Base-by-base conservation (phyloP, 2,888 invertebrate genomes). In the Philaethria dido region DNA sequence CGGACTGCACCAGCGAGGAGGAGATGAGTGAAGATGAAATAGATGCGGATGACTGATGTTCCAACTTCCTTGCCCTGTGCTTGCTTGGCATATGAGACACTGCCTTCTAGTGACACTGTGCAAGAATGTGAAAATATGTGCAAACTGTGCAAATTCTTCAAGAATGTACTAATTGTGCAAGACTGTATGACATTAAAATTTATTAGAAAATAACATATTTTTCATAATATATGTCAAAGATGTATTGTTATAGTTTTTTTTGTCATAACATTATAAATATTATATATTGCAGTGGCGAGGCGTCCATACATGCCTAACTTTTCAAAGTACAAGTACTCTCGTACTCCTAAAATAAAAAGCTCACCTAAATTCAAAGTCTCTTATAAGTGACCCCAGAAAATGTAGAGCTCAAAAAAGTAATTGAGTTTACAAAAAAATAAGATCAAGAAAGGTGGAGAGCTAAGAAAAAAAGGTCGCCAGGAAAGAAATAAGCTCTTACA, bases 1-100 rank as follows among this genome's bases (percentile, higher is more conserved):
- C 96, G 0, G 97, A 98, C 81, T 94, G 95, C 70, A 98, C 98
- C 11, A 97, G 97, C 73, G 97, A 97, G 71, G 97, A 97, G 74
- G 96, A 95, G n/a, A 94, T 94, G 81, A 92, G 93, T 52, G 93
- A 94, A 2, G 93, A 93, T 8, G 93, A 93, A 1, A 77, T 83
- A 22, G 75, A 92, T 50, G 84, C 83, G 72, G 90, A 92, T 69
- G 92, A 93, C 87, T 93, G 93, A 93, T 93, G 93, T 76, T 86
- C 92, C 76, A 91, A 88, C 83, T 73, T 92, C 71, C 88, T 93
- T 77, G 91, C 93, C 69, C 84, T 90, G 74, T 93, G 93, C 73
- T 80, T 93, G 70, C 81, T 93, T 59, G 93, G 93, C 69, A 81
- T 90, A 69, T 93, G 80, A 86, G 61, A 47, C 64, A 70, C 69